A percentile compares a stretch with the other conserved stretches of the same genome.
These are phyloP conservation scores for Myotis vivesi DNA, from an alignment of 2,797 vertebrate species.

Conservation along the genomic window DNA sequence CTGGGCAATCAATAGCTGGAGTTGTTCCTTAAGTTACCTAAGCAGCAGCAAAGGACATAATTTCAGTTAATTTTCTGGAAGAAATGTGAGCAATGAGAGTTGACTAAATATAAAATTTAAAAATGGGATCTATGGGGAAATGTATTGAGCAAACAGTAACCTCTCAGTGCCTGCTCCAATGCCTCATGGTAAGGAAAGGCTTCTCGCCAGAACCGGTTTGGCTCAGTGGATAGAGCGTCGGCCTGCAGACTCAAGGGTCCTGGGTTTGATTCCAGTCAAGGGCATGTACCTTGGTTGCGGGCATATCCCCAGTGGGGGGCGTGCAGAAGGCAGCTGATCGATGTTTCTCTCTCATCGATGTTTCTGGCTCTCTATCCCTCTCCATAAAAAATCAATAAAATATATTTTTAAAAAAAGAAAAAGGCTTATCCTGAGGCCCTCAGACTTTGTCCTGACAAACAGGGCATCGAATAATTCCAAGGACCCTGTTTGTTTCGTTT, in stretches of 20 bases:
- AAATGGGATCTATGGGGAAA: not conserved
- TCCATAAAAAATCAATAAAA: too few species aligned
- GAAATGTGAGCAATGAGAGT: not conserved
- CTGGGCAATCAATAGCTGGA: not conserved
- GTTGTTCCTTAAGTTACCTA: not conserved
- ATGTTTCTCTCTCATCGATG: too few species aligned
- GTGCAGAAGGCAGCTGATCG: too few species aligned
- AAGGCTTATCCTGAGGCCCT: not conserved
- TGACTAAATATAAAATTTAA: not conserved
- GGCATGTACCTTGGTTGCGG: too few species aligned
- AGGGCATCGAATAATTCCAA: not conserved
- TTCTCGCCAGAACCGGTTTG: not conserved
- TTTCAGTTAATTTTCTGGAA: conserved; percentile 2
- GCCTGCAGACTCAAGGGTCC: too few species aligned
- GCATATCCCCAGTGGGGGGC: too few species aligned
- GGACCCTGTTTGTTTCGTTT: not conserved
- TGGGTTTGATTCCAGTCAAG: too few species aligned
- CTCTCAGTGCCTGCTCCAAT: not conserved
- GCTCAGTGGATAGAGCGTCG: too few species aligned
- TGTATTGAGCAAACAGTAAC: not conserved
- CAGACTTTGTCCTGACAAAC: not conserved
- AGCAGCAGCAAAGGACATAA: not conserved
- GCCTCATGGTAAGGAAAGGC: not conserved
- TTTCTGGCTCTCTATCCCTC: too few species aligned
- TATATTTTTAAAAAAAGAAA: too few species aligned